Evolutionary conservation across 2,888 invertebrate genomes (phyloP).

Genomic region (Acleris laterana): DNA sequence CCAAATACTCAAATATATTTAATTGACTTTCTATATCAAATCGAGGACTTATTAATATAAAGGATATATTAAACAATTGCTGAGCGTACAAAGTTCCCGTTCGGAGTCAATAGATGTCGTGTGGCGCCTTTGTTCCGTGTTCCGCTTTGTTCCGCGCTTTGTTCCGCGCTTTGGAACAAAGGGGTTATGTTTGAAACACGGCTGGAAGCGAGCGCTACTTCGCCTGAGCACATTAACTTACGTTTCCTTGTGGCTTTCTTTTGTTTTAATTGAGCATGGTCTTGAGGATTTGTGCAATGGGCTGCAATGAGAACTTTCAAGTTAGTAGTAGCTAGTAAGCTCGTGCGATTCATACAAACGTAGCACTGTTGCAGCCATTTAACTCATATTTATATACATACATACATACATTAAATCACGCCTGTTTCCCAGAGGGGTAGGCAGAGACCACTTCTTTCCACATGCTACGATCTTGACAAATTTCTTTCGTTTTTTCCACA

Average conservation of each 20-base stretch:
- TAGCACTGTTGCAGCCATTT: too few relatives aligned
- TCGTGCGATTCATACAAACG: too few relatives aligned
- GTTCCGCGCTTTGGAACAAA: constrained; percentile 8
- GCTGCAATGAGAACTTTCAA: too few relatives aligned
- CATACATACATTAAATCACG: too few relatives aligned
- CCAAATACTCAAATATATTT: background rate
- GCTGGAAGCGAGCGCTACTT: constrained; percentile 5
- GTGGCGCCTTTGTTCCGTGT: constrained; percentile 12
- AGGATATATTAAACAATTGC: constrained; percentile 19
- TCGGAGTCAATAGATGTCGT: constrained; percentile 21
- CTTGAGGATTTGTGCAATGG: background rate
- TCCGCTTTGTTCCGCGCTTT: constrained; percentile 8
- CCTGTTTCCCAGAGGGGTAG: too few relatives aligned
- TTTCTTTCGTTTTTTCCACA: too few relatives aligned
- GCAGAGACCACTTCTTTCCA: too few relatives aligned
- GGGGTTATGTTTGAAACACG: constrained; percentile 7
- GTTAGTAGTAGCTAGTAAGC: too few relatives aligned
- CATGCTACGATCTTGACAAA: too few relatives aligned
- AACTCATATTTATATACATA: too few relatives aligned
- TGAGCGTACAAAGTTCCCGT: constrained; percentile 16
- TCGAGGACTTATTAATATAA: constrained; percentile 7
- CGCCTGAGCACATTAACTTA: background rate
- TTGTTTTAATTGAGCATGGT: background rate
- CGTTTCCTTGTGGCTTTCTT: background rate
- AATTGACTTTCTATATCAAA: constrained; percentile 18